Conservation (phyloP, 2,797 vertebrate species). For the Trachops cirrhosus region DNA sequence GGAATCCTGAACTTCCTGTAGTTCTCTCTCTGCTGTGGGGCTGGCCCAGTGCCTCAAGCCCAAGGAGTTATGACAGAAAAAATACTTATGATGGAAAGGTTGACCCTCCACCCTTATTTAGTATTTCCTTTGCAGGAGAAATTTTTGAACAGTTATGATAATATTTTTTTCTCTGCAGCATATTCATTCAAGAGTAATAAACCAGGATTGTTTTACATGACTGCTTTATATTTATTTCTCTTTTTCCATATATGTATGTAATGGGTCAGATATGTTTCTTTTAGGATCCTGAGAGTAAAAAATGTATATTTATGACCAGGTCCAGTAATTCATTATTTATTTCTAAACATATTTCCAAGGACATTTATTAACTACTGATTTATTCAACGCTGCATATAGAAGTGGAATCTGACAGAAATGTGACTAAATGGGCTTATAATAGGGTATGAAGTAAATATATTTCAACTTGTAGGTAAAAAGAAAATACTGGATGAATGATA, state of each 20-base stretch:
- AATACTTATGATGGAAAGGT: background rate
- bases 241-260: background rate
- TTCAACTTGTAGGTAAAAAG: constrained; percentile 6
- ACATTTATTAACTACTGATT: constrained; percentile 52
- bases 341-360: constrained; percentile 35
- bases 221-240: background rate
- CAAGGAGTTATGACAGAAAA: background rate
- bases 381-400: background rate
- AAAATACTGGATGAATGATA: background rate
- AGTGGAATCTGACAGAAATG: constrained; percentile 27
- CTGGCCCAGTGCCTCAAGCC: background rate
- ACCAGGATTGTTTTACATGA: background rate
- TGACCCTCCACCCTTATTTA: background rate
- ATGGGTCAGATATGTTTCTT: background rate
- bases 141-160: background rate
- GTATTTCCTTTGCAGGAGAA: background rate
- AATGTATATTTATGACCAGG: background rate
- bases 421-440: background rate
- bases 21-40: background rate
- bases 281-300: background rate
- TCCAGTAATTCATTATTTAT: constrained; percentile 9
- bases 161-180: background rate
- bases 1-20: background rate
- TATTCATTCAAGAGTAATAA: background rate
- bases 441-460: constrained; percentile 17